Conservation (phyloP, 2,113 vertebrate genomes). For the Ptilonorhynchus violaceus region DNA sequence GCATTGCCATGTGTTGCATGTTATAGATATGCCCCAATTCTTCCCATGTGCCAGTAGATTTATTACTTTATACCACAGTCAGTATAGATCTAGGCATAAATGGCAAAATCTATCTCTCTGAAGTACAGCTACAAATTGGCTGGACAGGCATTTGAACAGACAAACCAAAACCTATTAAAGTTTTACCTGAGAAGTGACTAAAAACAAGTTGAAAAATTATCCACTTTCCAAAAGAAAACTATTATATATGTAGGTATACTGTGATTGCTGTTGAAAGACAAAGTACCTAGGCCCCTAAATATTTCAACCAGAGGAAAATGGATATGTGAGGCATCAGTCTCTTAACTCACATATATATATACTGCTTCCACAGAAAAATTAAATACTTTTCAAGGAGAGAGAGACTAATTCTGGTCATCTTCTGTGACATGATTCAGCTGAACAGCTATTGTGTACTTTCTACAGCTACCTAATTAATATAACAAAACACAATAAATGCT, state of each 20-base stretch:
- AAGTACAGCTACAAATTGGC: neutral
- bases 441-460: neutral
- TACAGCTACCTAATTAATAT: neutral
- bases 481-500: neutral
- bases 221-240: neutral
- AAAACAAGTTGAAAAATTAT: neutral
- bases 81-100: neutral
- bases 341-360: neutral
- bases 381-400: neutral
- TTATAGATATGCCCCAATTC: neutral
- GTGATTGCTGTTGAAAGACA: neutral
- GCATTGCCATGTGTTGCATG: neutral
- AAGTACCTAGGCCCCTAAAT: neutral
- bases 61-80: neutral
- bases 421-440: neutral
- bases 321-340: neutral
- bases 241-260: neutral
- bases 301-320: neutral
- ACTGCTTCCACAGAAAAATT: neutral
- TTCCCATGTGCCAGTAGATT: neutral
- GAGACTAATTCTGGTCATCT: neutral
- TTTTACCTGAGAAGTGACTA: neutral
- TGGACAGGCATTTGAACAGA: neutral
- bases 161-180: neutral
- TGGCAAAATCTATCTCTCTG: neutral